Conservation (phyloP, 2,888 invertebrate genomes). For the Pristionchus arcanus region DNA sequence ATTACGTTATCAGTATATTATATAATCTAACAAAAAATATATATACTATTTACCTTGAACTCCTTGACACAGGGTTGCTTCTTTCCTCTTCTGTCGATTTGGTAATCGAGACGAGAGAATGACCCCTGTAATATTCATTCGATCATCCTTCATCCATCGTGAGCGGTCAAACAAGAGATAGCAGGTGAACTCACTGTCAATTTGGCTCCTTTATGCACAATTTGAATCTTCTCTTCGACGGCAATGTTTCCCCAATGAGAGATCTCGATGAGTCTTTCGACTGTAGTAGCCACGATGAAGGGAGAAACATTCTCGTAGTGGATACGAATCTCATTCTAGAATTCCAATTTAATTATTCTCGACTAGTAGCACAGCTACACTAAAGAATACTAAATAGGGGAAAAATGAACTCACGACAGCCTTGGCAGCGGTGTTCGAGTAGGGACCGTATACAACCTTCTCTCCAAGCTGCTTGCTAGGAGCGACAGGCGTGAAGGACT, state of each 20-base stretch:
- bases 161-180: background rate
- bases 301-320: constrained; percentile 98
- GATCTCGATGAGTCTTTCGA: constrained; percentile 93
- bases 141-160: constrained; percentile 61
- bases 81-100: constrained; percentile 91
- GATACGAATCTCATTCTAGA: constrained; percentile 85
- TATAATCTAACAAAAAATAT: background rate
- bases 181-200: constrained; percentile 83
- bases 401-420: constrained; percentile 14
- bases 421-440: constrained; percentile 51
- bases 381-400: background rate
- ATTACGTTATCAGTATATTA: background rate
- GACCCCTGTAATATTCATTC: constrained; percentile 77
- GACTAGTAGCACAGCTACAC: no score
- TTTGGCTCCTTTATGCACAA: constrained; percentile 93
- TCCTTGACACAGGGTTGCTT: constrained; percentile 90
- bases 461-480: constrained; percentile 85
- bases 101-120: constrained; percentile 96
- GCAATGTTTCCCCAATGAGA: constrained; percentile 98
- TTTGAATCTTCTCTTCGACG: constrained; percentile 93
- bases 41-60: constrained; percentile 85
- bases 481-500: constrained; percentile 60
- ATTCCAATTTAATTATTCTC: background rate
- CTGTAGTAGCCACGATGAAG: constrained; percentile 90
- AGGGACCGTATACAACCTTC: constrained; percentile 52